Percentiles rank a stretch among this genome's conserved stretches.
Evolutionary conservation across 2,888 invertebrate species (phyloP).

Genomic region (Cosmia pyralina): DNA sequence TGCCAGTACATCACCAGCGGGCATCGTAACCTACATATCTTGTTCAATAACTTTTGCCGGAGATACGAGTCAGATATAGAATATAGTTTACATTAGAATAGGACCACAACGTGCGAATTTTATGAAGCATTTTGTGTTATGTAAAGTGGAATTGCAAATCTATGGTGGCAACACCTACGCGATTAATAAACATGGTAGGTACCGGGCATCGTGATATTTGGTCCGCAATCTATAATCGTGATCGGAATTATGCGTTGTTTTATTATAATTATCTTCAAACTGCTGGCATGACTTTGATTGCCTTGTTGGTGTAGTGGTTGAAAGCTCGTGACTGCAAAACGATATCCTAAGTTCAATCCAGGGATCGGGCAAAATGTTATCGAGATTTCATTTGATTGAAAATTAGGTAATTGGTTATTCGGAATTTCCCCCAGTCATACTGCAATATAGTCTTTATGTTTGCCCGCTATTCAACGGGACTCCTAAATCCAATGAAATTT

Average conservation of each 20-base stretch:
- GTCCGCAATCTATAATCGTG: constrained; percentile 35
- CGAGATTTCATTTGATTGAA: too few species aligned
- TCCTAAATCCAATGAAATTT: not conserved
- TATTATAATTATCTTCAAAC: constrained; percentile 17
- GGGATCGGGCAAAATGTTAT: too few species aligned
- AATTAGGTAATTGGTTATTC: too few species aligned
- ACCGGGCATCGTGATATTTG: constrained; percentile 41
- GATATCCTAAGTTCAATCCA: not conserved
- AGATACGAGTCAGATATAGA: constrained; percentile 12
- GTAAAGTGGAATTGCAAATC: constrained; percentile 24
- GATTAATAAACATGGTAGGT: constrained; percentile 37
- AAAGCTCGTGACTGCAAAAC: not conserved
- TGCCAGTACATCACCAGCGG: constrained; percentile 11
- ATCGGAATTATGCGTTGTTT: constrained; percentile 19
- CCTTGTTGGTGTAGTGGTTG: not conserved
- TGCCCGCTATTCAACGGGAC: too few species aligned
- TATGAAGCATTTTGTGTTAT: constrained; percentile 38
- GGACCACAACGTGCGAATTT: constrained; percentile 27
- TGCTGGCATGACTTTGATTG: not conserved
- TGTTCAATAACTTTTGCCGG: constrained; percentile 6
- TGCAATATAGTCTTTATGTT: too few species aligned
- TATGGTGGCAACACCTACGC: constrained; percentile 33
- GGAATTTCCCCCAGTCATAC: too few species aligned
- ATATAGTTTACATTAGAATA: constrained; percentile 33
- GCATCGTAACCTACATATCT: constrained; percentile 31